Percentiles rank a stretch among this genome's conserved stretches.
phyloP scores from a whole-genome alignment of 1,140 invertebrate species.

The Plutomurus gul region DNA sequence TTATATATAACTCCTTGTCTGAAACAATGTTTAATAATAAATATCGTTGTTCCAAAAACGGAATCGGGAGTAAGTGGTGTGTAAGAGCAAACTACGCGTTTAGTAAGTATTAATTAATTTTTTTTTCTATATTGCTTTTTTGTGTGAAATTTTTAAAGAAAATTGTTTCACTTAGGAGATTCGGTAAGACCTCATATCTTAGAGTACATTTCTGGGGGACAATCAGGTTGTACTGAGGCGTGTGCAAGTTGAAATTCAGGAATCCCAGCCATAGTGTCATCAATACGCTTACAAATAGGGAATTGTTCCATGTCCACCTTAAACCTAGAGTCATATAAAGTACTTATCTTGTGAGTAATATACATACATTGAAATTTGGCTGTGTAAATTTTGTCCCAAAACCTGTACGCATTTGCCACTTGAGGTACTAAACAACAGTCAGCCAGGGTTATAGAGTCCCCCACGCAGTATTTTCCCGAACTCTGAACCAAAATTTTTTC shows the following conservation, averaged over 20 bases:
- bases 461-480: constrained; percentile 91
- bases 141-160: background rate
- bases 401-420: constrained; percentile 85
- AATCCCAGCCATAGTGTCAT: constrained; percentile 69
- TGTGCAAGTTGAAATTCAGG: constrained; percentile 87
- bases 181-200: constrained; percentile 16
- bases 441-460: constrained; percentile 89
- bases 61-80: too few relatives aligned
- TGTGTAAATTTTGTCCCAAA: background rate
- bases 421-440: constrained; percentile 95
- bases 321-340: constrained; percentile 67
- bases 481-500: constrained; percentile 82
- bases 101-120: too few relatives aligned
- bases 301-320: constrained; percentile 87
- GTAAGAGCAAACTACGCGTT: too few relatives aligned
- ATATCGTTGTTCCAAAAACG: too few relatives aligned
- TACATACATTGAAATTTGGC: background rate
- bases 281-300: constrained; percentile 84
- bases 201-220: constrained; percentile 63
- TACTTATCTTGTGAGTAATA: background rate
- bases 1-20: too few relatives aligned
- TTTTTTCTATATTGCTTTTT: too few relatives aligned
- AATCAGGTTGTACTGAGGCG: constrained; percentile 88
- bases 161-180: too few relatives aligned
- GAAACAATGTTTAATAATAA: too few relatives aligned